Conservation (phyloP, 2,113 vertebrate genomes). For the Raja brachyura region DNA sequence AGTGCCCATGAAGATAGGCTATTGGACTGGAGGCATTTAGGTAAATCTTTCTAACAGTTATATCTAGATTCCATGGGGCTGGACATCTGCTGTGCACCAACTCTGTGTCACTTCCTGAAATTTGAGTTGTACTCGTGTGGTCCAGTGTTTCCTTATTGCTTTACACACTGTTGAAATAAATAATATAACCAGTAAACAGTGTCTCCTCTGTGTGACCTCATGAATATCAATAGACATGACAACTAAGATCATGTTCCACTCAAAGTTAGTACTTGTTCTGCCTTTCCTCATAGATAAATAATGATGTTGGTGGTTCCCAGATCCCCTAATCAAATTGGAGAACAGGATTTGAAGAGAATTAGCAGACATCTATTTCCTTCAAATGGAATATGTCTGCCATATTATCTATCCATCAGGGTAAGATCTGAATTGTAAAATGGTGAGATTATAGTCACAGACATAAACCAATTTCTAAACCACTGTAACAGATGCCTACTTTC, state of each 20-base stretch:
- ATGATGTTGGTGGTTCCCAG: background rate
- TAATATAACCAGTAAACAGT: background rate
- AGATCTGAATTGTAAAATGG: background rate
- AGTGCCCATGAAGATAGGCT: no score
- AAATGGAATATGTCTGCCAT: background rate
- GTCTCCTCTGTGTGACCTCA: background rate
- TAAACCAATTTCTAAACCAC: background rate
- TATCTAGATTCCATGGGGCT: background rate
- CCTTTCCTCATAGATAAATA: background rate
- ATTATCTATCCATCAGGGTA: background rate
- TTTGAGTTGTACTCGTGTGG: background rate
- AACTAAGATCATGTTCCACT: background rate
- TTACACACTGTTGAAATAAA: background rate
- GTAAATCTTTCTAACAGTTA: background rate
- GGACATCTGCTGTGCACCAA: background rate
- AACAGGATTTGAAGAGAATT: background rate
- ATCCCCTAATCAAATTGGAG: background rate
- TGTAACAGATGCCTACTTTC: background rate
- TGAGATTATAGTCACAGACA: background rate
- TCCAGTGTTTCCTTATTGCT: background rate
- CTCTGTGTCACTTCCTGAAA: background rate
- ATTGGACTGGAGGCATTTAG: no score
- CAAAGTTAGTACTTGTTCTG: background rate
- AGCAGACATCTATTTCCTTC: background rate
- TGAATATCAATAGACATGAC: background rate